phyloP scores from a whole-genome alignment of 2,797 vertebrate species.

The Mycteria americana region DNA sequence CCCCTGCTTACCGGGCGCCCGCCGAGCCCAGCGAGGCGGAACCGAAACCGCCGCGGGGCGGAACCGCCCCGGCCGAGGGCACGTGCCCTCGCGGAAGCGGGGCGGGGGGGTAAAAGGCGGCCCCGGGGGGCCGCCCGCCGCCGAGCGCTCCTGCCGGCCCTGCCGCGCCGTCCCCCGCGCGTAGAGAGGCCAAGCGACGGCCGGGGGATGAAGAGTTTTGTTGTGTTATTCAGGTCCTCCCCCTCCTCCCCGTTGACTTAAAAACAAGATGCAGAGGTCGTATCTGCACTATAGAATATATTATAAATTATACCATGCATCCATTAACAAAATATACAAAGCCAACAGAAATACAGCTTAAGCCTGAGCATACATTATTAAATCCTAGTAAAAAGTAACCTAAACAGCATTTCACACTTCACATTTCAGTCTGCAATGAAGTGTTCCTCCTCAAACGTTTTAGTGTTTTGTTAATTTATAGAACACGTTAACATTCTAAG shows the following conservation, averaged over 20 bases:
- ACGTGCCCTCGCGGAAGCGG: not conserved
- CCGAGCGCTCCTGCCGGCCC: too few relatives aligned
- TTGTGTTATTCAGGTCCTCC: not conserved
- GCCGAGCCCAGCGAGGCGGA: not conserved
- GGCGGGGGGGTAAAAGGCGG: too few relatives aligned
- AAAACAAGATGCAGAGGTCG: conserved; percentile 61
- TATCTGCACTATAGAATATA: conserved; percentile 28
- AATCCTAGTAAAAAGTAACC: not conserved
- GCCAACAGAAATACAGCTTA: conserved; percentile 26
- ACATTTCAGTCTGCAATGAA: not conserved
- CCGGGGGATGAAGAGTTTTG: not conserved
- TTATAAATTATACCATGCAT: conserved; percentile 71
- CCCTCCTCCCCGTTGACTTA: not conserved
- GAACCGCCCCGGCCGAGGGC: too few relatives aligned
- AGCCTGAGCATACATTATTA: conserved; percentile 7
- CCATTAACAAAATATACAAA: conserved; percentile 72
- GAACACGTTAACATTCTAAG: not conserved
- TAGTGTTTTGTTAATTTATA: not conserved
- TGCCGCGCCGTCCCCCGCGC: too few relatives aligned
- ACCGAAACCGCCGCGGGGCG: not conserved
- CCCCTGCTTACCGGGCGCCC: not conserved
- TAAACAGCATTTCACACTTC: not conserved
- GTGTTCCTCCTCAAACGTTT: not conserved
- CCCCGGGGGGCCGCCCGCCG: not conserved
- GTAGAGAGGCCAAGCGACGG: not conserved